Evolutionary conservation across 2,113 vertebrate species (phyloP), one percentile per base, ranked within the genome.

Genomic region (Nesoenas mayeri): DNA sequence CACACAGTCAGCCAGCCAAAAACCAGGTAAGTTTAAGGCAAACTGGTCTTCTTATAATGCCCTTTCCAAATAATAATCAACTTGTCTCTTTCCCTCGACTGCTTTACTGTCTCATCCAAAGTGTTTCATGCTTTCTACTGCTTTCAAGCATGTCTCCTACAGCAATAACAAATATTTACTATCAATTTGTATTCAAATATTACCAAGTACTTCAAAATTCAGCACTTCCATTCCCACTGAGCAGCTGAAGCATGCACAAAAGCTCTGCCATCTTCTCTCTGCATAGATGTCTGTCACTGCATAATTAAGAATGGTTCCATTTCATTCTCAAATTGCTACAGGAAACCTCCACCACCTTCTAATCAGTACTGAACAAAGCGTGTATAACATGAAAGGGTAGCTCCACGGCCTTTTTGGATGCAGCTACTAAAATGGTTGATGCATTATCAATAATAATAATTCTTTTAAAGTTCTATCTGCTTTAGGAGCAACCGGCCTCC

Each of bases 231-330:
- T 79, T 91, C 58, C 50, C 79, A 69, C 2, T 61, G 62, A 95
- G 75, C 32, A 82, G 74, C 54, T 85, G 82, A 93, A 85, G 61
- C 48, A 62, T 7, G 22, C 73, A 42, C 12, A 83, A 61, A 79
- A 79, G 17, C 81, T 56, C 65, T 57, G 90, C 66, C 16, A 5
- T 12, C 71, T 72, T 69, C 79, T 57, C 71, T 88, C 79, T 77
- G 66, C 78, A 15, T 22, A 69, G 14, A 94, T 53, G 66, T 56
- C 88, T 94, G 74, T 54, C 90, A 85, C 85, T 50, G 71, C 90
- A n/a, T 90, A 88, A 94, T 88, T 85, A 89, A 70, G 66, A 94
- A 88, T 19, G 36, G 66, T 61, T 96, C 8, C 2, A 79, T 61
- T 90, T 75, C 74, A 79, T 93, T 95, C 85, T 90, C 74, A 88